Conservation (phyloP, 2,888 invertebrate species). For the Drosophila fulvimacula region DNA sequence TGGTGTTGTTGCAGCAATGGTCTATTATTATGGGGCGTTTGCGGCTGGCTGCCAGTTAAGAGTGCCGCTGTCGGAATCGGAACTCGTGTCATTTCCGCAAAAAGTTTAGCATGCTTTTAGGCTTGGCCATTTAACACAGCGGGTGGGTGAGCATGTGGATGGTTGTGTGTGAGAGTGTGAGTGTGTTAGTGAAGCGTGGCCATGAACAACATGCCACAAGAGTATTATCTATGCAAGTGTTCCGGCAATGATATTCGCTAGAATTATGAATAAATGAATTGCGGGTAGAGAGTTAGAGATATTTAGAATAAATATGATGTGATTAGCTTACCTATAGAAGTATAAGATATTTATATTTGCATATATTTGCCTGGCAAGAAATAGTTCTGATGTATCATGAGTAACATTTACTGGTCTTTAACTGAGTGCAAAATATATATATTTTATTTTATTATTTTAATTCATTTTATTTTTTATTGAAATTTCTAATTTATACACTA, state of each 20-base stretch:
- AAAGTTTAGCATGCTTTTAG: constrained; percentile 77
- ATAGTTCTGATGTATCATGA: too few relatives aligned
- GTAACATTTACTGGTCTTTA: too few relatives aligned
- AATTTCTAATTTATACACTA: too few relatives aligned
- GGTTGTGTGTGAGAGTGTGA: background rate
- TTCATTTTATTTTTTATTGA: too few relatives aligned
- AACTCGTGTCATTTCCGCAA: constrained; percentile 78
- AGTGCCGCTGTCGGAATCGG: constrained; percentile 61
- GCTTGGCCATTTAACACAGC: constrained; percentile 62
- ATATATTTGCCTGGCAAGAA: too few relatives aligned
- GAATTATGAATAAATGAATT: background rate
- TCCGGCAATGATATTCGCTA: constrained; percentile 17
- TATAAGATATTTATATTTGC: too few relatives aligned
- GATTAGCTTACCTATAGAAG: too few relatives aligned
- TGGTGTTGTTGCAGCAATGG: constrained; percentile 39
- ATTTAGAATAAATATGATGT: background rate
- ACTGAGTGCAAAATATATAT: too few relatives aligned
- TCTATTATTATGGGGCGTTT: constrained; percentile 57
- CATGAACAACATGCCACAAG: constrained; percentile 20
- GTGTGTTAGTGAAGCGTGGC: background rate
- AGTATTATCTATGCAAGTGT: constrained; percentile 20
- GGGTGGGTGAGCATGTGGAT: background rate
- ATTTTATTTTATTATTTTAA: too few relatives aligned
- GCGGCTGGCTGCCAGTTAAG: constrained; percentile 39
- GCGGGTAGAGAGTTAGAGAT: background rate